These are phyloP conservation scores for Scelioninae gen. 2 DNA, from an alignment of 2,888 invertebrate genomes.

Conservation along the genomic window DNA sequence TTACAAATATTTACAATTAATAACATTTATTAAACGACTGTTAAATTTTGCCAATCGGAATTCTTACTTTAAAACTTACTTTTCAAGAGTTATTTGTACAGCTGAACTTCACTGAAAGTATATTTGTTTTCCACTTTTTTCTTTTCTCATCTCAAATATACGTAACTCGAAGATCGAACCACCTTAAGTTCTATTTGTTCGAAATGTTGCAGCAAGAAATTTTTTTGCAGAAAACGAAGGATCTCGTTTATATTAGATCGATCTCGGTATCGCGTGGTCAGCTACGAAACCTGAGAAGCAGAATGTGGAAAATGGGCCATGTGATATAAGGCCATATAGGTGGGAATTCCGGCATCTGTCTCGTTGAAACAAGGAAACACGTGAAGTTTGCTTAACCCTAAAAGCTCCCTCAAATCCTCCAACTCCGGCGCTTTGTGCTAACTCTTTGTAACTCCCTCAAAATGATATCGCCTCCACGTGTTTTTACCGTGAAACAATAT, in stretches of 20 bases:
- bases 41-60: slow-evolving; percentile 38
- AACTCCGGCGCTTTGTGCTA: slow-evolving; percentile 47
- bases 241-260: slow-evolving; percentile 56
- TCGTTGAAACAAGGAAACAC: slow-evolving; percentile 62
- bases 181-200: slow-evolving; percentile 53
- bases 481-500: slow-evolving; percentile 51
- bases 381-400: slow-evolving; percentile 67
- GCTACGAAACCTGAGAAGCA: slow-evolving; percentile 47
- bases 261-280: slow-evolving; percentile 53
- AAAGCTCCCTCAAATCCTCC: slow-evolving; percentile 62
- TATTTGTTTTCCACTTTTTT: slow-evolving; percentile 41
- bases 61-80: slow-evolving; percentile 46
- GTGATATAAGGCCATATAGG: slow-evolving; percentile 60
- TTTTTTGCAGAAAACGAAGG: slow-evolving; percentile 42
- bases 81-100: slow-evolving; percentile 48
- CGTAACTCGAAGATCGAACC: slow-evolving; percentile 50
- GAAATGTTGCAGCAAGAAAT: slow-evolving; percentile 43
- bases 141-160: slow-evolving; percentile 45
- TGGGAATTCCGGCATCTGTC: slow-evolving; percentile 66
- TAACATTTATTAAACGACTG: slow-evolving; percentile 35
- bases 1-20: slow-evolving; percentile 28
- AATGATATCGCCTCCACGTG: slow-evolving; percentile 46
- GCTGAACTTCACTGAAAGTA: slow-evolving; percentile 54
- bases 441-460: slow-evolving; percentile 47
- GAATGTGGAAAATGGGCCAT: slow-evolving; percentile 55